phyloP scores from a whole-genome alignment of 2,797 vertebrate species.

The Ctenopoma kingsleyae region DNA sequence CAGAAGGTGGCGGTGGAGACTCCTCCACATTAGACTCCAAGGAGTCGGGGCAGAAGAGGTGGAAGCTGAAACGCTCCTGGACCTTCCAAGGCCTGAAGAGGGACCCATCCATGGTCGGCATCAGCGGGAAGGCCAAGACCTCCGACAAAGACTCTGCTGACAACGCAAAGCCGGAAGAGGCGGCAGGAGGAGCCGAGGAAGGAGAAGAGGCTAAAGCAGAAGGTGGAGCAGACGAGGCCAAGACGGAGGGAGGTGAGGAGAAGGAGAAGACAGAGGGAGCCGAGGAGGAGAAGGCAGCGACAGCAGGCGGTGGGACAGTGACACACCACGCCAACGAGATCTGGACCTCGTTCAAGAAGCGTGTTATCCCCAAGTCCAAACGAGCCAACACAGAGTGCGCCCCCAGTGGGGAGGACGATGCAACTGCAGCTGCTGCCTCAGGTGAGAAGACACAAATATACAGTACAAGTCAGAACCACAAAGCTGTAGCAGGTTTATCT shows the following conservation, averaged over 20 bases:
- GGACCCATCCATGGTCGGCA: conserved; percentile 84
- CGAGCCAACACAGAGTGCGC: conserved; percentile 75
- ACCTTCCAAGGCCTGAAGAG: conserved; percentile 89
- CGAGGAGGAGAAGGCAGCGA: conserved; percentile 60
- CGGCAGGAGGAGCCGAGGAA: conserved; percentile 33
- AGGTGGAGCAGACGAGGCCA: conserved; percentile 43
- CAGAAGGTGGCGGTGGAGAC: conserved; percentile 78
- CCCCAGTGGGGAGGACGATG: conserved; percentile 77
- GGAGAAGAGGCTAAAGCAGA: conserved; percentile 62
- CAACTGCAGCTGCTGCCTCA: conserved; percentile 40
- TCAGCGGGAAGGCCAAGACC: conserved; percentile 80
- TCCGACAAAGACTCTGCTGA: conserved; percentile 78
- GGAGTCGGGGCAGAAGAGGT: conserved; percentile 86
- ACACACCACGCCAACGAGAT: conserved; percentile 87
- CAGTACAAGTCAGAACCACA: neutral
- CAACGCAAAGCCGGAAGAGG: conserved; percentile 68
- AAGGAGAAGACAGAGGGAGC: conserved; percentile 31
- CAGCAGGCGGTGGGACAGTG: conserved; percentile 63
- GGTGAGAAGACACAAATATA: conserved; percentile 41
- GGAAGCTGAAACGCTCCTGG: conserved; percentile 89
- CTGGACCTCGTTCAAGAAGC: conserved; percentile 89
- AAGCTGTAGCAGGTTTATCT: neutral
- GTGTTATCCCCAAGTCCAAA: conserved; percentile 86
- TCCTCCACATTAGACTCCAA: conserved; percentile 84
- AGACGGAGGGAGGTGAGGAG: conserved; percentile 63